phyloP scores from a whole-genome alignment of 1,140 invertebrate genomes.

The Micrasema minimum region DNA sequence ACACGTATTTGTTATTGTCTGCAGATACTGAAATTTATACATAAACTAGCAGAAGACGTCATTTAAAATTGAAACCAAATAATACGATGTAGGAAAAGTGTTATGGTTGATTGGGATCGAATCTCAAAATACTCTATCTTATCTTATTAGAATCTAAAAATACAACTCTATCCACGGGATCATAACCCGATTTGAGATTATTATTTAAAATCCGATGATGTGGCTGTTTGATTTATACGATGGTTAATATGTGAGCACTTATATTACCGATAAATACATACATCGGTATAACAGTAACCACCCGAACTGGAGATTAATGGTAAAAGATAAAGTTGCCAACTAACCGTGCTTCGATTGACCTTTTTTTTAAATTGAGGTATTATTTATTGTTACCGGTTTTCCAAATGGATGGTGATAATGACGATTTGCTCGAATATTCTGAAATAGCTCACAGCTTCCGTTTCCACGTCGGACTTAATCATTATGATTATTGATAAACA shows the following conservation, averaged over 20 bases:
- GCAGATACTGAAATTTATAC: too few relatives aligned
- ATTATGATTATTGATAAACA: not conserved
- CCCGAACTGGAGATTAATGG: constrained; percentile 19
- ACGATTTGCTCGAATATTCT: not conserved
- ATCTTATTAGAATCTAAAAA: too few relatives aligned
- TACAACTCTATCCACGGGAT: too few relatives aligned
- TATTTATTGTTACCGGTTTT: constrained; percentile 37
- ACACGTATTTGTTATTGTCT: too few relatives aligned
- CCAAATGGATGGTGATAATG: constrained; percentile 9
- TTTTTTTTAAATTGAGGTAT: constrained; percentile 20
- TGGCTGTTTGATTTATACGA: too few relatives aligned
- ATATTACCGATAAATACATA: constrained; percentile 18
- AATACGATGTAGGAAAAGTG: too few relatives aligned
- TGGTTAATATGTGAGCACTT: constrained; percentile 13
- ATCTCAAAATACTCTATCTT: too few relatives aligned
- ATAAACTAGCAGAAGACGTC: too few relatives aligned
- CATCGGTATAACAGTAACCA: constrained; percentile 22
- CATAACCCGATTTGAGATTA: too few relatives aligned
- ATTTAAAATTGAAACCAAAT: too few relatives aligned
- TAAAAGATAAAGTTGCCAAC: constrained; percentile 19
- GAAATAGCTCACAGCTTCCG: constrained; percentile 13
- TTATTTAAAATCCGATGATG: too few relatives aligned
- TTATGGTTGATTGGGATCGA: too few relatives aligned
- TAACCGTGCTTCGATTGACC: constrained; percentile 30
- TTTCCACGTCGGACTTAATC: constrained; percentile 12